Evolutionary conservation across 2,797 vertebrate genomes (phyloP).

Genomic region (Periophthalmus magnuspinnatus): DNA sequence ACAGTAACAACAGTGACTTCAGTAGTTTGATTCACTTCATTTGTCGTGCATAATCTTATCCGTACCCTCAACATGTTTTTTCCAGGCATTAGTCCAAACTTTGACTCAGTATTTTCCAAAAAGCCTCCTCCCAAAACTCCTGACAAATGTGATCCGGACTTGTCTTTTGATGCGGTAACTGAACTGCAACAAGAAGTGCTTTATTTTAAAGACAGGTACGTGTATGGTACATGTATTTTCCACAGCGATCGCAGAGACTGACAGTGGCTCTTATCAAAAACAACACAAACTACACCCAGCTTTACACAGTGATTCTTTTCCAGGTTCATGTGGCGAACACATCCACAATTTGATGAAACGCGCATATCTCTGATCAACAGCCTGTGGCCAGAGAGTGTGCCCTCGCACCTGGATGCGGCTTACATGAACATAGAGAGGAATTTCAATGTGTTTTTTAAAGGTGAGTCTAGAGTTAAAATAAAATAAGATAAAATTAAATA

Average conservation of each 20-base stretch:
- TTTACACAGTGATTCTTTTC: slow-evolving; percentile 13
- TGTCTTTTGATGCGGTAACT: slow-evolving; percentile 85
- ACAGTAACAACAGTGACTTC: background rate
- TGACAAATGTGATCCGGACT: slow-evolving; percentile 82
- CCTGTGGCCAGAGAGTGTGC: slow-evolving; percentile 60
- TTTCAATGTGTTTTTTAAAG: slow-evolving; percentile 66
- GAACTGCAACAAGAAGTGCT: slow-evolving; percentile 84
- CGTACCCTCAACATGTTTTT: slow-evolving; percentile 14
- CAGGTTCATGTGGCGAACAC: slow-evolving; percentile 73
- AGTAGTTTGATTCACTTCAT: background rate
- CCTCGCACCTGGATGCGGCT: slow-evolving; percentile 57
- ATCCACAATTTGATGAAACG: slow-evolving; percentile 60
- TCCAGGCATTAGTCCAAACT: slow-evolving; percentile 50
- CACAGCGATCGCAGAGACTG: background rate
- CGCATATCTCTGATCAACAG: slow-evolving; percentile 61
- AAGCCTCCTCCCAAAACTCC: slow-evolving; percentile 86
- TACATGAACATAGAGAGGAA: slow-evolving; percentile 57
- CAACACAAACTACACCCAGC: background rate
- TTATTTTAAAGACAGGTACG: slow-evolving; percentile 89
- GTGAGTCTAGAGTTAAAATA: slow-evolving; percentile 24
- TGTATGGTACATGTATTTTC: background rate
- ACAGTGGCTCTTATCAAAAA: background rate
- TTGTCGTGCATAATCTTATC: background rate
- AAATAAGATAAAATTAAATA: too few relatives aligned
- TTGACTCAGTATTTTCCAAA: slow-evolving; percentile 52